phyloP scores from a whole-genome alignment of 2,888 invertebrate genomes.

The Bhutanitis thaidina region DNA sequence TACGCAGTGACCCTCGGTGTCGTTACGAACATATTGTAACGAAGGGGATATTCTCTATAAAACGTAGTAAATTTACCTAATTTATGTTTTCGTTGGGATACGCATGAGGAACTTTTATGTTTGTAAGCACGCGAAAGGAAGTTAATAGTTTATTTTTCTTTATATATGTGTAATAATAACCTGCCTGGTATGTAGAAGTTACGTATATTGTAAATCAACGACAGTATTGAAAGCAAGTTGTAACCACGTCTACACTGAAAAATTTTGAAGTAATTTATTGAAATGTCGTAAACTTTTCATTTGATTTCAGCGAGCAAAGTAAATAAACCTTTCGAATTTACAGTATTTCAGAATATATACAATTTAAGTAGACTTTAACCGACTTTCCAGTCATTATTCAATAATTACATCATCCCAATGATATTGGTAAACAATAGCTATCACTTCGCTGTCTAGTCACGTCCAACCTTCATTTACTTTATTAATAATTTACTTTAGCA shows the following conservation, averaged over 20 bases:
- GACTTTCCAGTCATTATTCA: no score
- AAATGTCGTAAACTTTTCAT: no score
- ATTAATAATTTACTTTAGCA: no score
- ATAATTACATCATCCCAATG: no score
- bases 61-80: constrained; percentile 71
- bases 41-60: constrained; percentile 74
- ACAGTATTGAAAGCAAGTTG: constrained; percentile 53
- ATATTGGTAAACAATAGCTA: no score
- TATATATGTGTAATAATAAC: constrained; percentile 65
- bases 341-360: no score
- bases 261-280: constrained; percentile 37
- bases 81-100: constrained; percentile 76
- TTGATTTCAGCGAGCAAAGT: no score
- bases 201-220: constrained; percentile 53
- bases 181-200: constrained; percentile 57
- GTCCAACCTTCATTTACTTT: no score
- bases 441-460: no score
- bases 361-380: no score
- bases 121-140: constrained; percentile 72
- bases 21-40: constrained; percentile 74
- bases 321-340: no score
- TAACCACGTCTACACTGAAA: constrained; percentile 40
- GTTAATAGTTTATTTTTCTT: constrained; percentile 60
- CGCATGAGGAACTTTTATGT: constrained; percentile 77
- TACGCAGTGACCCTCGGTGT: constrained; percentile 67